Evolutionary conservation across 2,113 vertebrate species (phyloP), one percentile per base, ranked within the genome.

Genomic region (Glaucidium brasilianum): DNA sequence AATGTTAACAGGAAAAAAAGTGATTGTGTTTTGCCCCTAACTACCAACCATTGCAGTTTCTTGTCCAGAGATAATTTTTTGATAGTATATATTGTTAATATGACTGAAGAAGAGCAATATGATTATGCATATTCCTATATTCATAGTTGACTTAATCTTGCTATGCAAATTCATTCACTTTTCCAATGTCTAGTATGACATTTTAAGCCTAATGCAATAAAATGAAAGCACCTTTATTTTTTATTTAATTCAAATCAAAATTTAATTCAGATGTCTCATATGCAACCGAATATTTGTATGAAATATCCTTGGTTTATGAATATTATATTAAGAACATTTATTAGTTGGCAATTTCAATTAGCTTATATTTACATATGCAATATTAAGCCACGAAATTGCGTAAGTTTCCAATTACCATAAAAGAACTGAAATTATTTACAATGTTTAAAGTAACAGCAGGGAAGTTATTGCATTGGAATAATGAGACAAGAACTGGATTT

Each of bases 291-390:
- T 91, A 77, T 69, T 95, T 93, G 52, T 60, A 71, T 62, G 85
- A 86, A 92, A 64, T 94, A 83, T 73, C 43, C 43, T 55, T 11
- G 7, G 49, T 64, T 94, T 95, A 95, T 89, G 68, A 88, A 84
- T 92, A 92, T 87, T 92, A 58, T 93, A 89, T 74, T 84, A 84
- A 11, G 26, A 91, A 74, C 50, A 69, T 82, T 96, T 93, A 92
- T 95, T 97, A 85, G 92, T 64, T 94, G 60, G 47, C 60, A 87
- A 82, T 97, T 96, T 95, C 85, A 96, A 89, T 94, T 94, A 97
- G 29, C 59, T 37, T 92, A 18, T 95, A 88, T 94, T 96, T 97
- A 97, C 87, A 85, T 78, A 88, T 86, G 84, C 56, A 92, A 47
- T 76, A 88, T 96, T 96, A 96, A 91, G 62, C 73, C 47, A 80